Evolutionary conservation across 2,797 vertebrate species (phyloP).

Genomic region (Meriones psammophilus): DNA sequence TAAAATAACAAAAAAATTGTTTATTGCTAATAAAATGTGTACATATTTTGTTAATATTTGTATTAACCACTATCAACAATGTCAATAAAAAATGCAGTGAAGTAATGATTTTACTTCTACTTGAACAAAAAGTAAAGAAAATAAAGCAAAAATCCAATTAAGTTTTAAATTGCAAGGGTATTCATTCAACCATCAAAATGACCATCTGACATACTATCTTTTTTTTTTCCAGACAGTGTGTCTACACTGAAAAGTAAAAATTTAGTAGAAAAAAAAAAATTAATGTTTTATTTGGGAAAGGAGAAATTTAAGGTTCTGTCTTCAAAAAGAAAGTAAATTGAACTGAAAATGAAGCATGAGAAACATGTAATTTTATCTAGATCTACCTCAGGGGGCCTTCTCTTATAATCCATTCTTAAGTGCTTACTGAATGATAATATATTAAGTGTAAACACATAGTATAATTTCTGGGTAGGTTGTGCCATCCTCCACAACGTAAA

Average conservation of each 20-base stretch:
- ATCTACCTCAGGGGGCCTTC: not conserved
- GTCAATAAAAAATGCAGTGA: slow-evolving; percentile 39
- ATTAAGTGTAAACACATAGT: not conserved
- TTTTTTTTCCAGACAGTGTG: not conserved
- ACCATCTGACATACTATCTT: not conserved
- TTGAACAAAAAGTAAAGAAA: slow-evolving; percentile 26
- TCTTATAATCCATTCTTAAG: slow-evolving; percentile 39
- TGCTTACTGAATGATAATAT: not conserved
- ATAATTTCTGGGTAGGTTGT: not conserved
- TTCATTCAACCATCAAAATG: not conserved
- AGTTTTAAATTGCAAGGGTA: slow-evolving; percentile 6
- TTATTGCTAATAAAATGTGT: slow-evolving; percentile 31
- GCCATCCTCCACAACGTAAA: not conserved
- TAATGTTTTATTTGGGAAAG: not conserved
- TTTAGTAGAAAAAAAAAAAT: not conserved
- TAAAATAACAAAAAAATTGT: not conserved
- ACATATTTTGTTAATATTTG: slow-evolving; percentile 63
- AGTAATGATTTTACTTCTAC: slow-evolving; percentile 62
- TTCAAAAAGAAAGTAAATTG: not conserved
- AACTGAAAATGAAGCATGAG: not conserved
- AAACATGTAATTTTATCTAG: not conserved
- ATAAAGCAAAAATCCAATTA: slow-evolving; percentile 5
- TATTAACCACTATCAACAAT: slow-evolving; percentile 26
- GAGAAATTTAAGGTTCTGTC: slow-evolving; percentile 24
- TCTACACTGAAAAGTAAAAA: slow-evolving; percentile 23